phyloP scores from a whole-genome alignment of 2,113 vertebrate species.

The Fukomys damarensis region DNA sequence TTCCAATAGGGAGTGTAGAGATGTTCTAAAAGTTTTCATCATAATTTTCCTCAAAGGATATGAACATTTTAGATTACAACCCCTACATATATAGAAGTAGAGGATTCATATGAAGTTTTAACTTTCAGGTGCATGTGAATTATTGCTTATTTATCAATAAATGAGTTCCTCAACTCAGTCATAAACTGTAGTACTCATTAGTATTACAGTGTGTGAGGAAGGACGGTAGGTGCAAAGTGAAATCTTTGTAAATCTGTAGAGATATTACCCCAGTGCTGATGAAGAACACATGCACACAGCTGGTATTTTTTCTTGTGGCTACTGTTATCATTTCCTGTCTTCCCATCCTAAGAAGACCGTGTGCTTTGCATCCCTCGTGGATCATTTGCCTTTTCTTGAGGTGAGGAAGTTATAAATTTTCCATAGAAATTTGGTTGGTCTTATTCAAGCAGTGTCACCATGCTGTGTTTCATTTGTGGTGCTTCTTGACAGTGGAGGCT shows the following conservation, averaged over 20 bases:
- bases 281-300: neutral
- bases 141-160: neutral
- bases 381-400: neutral
- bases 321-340: neutral
- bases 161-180: neutral
- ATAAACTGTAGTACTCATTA: neutral
- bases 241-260: neutral
- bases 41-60: too few species aligned
- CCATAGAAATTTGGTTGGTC: neutral
- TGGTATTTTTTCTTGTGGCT: neutral
- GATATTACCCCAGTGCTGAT: too few species aligned
- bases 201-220: neutral
- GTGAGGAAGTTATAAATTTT: too few species aligned
- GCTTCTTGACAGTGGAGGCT: neutral
- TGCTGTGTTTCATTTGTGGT: neutral
- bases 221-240: neutral
- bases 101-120: neutral
- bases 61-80: neutral
- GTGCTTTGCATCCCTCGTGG: neutral
- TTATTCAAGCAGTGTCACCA: neutral
- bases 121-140: neutral
- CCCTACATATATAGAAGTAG: neutral
- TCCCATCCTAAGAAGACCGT: neutral
- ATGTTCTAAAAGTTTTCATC: too few species aligned
- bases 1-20: too few species aligned